phyloP scores from a whole-genome alignment of 2,888 invertebrate species.

The Parasteatoda lunata region DNA sequence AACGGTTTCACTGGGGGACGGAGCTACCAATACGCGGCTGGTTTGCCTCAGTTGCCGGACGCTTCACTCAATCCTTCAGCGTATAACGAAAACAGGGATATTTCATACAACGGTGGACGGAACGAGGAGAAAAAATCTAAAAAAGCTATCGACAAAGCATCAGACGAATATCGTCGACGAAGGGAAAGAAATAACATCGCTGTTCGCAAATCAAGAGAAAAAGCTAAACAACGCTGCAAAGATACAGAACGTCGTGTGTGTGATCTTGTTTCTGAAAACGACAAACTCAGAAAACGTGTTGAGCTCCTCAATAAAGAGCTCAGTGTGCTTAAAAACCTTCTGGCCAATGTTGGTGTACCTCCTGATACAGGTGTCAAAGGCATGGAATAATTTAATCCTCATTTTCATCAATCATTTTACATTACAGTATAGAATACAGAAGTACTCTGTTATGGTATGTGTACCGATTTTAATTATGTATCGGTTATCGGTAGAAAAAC shows the following conservation, averaged over 20 bases:
- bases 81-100: conserved; percentile 4
- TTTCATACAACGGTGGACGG: neutral
- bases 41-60: conserved; percentile 43
- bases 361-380: conserved; percentile 73
- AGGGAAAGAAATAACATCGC: conserved; percentile 97
- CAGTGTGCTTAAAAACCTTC: conserved; percentile 84
- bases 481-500: conserved; percentile 23
- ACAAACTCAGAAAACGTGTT: conserved; percentile 90
- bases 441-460: neutral
- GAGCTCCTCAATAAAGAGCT: conserved; percentile 93
- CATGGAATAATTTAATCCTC: neutral
- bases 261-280: conserved; percentile 91
- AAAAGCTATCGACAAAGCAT: conserved; percentile 80
- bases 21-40: conserved; percentile 13
- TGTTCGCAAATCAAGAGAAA: conserved; percentile 95
- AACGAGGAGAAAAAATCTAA: conserved; percentile 39
- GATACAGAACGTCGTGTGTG: conserved; percentile 96
- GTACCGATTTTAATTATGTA: conserved; percentile 35
- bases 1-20: conserved; percentile 23
- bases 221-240: conserved; percentile 93
- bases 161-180: conserved; percentile 92
- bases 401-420: neutral
- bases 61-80: conserved; percentile 28
- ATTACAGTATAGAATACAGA: no score
- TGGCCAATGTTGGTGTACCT: conserved; percentile 82